phyloP scores from a whole-genome alignment of 2,797 vertebrate species.

The Chiroxiphia lanceolata region DNA sequence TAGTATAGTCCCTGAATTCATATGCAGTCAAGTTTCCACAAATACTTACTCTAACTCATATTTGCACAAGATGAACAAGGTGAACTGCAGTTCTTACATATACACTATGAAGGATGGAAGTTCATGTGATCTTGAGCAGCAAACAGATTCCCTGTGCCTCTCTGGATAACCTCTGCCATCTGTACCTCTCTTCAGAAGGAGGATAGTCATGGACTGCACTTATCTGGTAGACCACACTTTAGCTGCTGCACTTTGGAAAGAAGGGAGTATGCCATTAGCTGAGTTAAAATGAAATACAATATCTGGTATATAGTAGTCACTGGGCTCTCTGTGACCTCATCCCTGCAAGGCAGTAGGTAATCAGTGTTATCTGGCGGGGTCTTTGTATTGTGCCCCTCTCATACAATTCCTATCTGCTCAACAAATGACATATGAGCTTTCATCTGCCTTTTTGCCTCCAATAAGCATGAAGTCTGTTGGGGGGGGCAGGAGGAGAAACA shows the following conservation, averaged over 20 bases:
- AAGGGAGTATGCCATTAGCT: not conserved
- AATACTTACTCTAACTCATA: not conserved
- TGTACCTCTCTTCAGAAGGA: not conserved
- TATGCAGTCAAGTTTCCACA: not conserved
- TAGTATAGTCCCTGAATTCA: not conserved
- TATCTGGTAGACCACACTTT: not conserved
- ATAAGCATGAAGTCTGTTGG: not conserved
- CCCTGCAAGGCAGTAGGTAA: slow-evolving; percentile 27
- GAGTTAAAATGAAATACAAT: slow-evolving; percentile 44
- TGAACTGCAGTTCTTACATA: not conserved
- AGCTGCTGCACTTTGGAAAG: not conserved
- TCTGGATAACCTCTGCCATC: not conserved
- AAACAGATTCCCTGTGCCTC: not conserved
- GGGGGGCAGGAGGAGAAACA: not conserved
- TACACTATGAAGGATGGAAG: not conserved
- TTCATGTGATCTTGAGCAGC: not conserved
- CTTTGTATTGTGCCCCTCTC: not conserved
- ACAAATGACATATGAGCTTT: slow-evolving; percentile 5
- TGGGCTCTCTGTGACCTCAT: not conserved
- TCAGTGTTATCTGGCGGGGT: not conserved
- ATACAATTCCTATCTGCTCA: not conserved
- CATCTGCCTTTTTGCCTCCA: not conserved
- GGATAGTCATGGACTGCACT: not conserved
- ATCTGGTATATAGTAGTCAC: not conserved
- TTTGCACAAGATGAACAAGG: not conserved